A percentile compares a stretch with the other conserved stretches of the same genome.
Evolutionary conservation across 1,140 invertebrate genomes (phyloP).

Genomic region (Bombus pyrosoma): DNA sequence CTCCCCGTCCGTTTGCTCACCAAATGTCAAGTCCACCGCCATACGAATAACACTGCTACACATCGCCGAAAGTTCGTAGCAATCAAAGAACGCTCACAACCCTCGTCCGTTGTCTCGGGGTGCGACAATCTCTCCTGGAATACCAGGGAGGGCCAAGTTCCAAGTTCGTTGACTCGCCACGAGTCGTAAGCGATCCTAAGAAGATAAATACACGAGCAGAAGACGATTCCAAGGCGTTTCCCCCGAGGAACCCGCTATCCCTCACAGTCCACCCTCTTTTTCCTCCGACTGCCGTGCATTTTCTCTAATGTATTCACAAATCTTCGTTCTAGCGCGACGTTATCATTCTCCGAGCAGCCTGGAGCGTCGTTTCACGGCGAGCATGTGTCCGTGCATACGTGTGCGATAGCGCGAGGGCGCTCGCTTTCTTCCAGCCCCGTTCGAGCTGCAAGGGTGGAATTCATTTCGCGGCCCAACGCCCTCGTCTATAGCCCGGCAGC

Average conservation of each 20-base stretch:
- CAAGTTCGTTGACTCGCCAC: constrained; percentile 59
- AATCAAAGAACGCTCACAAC: neutral
- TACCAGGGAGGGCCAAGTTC: neutral
- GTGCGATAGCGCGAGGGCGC: neutral
- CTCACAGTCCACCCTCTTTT: constrained; percentile 49
- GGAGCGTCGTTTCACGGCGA: constrained; percentile 13
- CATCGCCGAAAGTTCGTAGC: neutral
- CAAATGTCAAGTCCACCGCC: neutral
- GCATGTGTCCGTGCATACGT: neutral
- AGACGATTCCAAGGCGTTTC: constrained; percentile 66
- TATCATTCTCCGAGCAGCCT: constrained; percentile 76
- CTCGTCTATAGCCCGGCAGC: constrained; percentile 73
- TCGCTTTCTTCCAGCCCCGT: constrained; percentile 31
- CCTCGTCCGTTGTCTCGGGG: neutral
- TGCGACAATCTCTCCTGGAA: constrained; percentile 3
- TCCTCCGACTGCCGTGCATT: constrained; percentile 53
- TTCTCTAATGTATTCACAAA: constrained; percentile 79
- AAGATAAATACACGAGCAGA: constrained; percentile 68
- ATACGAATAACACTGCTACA: neutral
- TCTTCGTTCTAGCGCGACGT: constrained; percentile 77
- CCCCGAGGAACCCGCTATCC: constrained; percentile 48
- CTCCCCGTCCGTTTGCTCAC: neutral
- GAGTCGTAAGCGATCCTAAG: constrained; percentile 58
- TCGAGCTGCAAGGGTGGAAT: constrained; percentile 68
- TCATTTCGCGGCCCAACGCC: constrained; percentile 80